Evolutionary conservation across 2,797 vertebrate species (phyloP).

Genomic region (Hippocampus kuda): DNA sequence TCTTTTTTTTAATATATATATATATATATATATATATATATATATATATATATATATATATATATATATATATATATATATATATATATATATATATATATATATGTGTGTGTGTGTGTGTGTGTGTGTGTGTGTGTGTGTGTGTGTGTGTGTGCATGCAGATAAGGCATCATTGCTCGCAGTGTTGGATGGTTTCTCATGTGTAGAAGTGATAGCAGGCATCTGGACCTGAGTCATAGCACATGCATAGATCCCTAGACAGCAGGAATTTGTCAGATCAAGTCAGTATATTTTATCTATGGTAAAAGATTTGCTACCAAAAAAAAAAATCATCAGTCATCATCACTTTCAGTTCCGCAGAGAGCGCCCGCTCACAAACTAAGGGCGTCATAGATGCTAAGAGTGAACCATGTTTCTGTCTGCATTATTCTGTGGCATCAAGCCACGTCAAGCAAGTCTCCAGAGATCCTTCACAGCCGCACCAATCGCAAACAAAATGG

Average conservation of each 20-base stretch:
- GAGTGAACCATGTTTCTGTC: conserved; percentile 50
- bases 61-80: no score
- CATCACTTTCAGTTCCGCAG: conserved; percentile 56
- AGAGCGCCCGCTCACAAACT: conserved; percentile 35
- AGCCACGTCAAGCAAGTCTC: conserved; percentile 46
- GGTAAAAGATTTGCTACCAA: conserved; percentile 72
- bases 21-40: background rate
- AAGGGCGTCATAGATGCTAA: conserved; percentile 39
- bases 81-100: no score
- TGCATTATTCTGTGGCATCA: conserved; percentile 16
- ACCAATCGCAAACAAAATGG: conserved; percentile 60
- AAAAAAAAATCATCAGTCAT: conserved; percentile 9
- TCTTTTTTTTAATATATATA: conserved; percentile 39
- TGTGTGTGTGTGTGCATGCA: no score
- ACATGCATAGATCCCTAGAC: conserved; percentile 84
- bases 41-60: conserved; percentile 16
- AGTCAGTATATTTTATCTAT: conserved; percentile 71
- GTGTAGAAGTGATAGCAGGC: conserved; percentile 79
- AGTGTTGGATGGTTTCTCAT: conserved; percentile 83
- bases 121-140: no score
- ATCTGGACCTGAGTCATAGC: conserved; percentile 86
- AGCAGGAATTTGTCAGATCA: conserved; percentile 75
- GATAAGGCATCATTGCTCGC: conserved; percentile 99
- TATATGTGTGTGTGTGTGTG: no score
- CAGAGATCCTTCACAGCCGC: conserved; percentile 52